Conservation (phyloP, 2,113 vertebrate species). For the Aphyosemion australe region DNA sequence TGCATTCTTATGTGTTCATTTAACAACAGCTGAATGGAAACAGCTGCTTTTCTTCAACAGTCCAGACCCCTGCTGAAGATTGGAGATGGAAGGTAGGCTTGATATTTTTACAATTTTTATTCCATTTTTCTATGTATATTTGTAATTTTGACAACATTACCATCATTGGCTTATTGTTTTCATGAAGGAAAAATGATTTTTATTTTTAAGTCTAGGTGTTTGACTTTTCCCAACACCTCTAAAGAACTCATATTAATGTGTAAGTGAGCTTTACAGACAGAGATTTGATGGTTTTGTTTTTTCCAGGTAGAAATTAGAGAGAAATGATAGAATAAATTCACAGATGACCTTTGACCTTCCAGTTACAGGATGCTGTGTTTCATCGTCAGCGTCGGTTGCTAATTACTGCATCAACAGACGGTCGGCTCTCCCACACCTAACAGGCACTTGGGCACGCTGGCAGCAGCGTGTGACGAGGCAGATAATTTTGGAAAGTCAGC, state of each 20-base stretch:
- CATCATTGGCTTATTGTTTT: too few relatives aligned
- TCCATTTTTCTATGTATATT: too few relatives aligned
- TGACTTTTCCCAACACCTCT: too few relatives aligned
- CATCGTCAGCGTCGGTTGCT: conserved; percentile 39
- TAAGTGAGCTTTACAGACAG: not conserved
- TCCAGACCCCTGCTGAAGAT: too few relatives aligned
- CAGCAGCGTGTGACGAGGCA: conserved; percentile 9
- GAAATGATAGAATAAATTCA: conserved; percentile 4
- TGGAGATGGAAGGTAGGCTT: too few relatives aligned
- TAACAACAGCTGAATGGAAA: too few relatives aligned
- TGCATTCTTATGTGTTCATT: not conserved
- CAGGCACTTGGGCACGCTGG: conserved; percentile 19
- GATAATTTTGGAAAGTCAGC: conserved; percentile 44
- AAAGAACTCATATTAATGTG: too few relatives aligned
- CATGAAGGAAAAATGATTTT: too few relatives aligned
- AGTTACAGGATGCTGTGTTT: conserved; percentile 13
- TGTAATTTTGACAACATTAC: too few relatives aligned
- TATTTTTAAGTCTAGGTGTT: too few relatives aligned
- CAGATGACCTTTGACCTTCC: conserved; percentile 9
- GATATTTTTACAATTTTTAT: too few relatives aligned
- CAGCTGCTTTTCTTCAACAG: too few relatives aligned
- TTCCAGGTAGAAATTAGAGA: not conserved
- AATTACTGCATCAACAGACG: conserved; percentile 48
- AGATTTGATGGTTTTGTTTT: not conserved
- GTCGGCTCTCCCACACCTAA: conserved; percentile 42